Conservation (phyloP, 1,140 invertebrate species). For the Lineus longissimus region DNA sequence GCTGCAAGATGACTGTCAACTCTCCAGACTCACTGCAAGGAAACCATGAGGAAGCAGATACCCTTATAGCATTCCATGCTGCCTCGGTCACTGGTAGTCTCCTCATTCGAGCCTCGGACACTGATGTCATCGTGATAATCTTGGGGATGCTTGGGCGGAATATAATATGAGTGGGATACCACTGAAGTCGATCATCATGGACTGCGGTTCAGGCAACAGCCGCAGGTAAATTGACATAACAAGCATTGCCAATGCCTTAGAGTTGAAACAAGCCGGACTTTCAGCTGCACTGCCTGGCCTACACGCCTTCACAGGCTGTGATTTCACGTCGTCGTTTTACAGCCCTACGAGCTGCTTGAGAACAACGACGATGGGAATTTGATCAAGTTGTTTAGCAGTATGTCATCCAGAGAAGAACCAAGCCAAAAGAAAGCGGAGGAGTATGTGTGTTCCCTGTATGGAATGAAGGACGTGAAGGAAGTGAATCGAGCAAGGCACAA, state of each 20-base stretch:
- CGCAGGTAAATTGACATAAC: background rate
- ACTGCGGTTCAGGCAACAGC: conserved; percentile 5
- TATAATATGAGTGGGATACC: background rate
- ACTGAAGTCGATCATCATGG: conserved; percentile 1
- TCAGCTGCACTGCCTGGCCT: background rate
- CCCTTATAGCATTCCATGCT: conserved; percentile 6
- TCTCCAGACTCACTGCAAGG: background rate
- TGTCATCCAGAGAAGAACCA: background rate
- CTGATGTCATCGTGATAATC: conserved; percentile 1
- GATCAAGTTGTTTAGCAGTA: background rate
- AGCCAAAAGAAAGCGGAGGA: background rate
- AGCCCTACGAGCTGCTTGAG: background rate
- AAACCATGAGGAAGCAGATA: conserved; percentile 10
- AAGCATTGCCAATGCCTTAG: background rate
- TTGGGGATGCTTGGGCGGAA: background rate
- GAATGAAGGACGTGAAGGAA: background rate
- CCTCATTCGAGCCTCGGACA: conserved; percentile 1
- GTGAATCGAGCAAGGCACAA: conserved; percentile 2
- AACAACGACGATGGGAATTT: background rate
- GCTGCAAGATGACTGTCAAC: background rate
- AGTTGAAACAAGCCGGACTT: background rate
- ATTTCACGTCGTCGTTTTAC: background rate
- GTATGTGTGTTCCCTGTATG: conserved; percentile 2
- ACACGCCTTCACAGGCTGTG: background rate
- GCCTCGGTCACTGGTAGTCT: background rate